Base-by-base conservation (phyloP, 2,113 vertebrate species). In the Todiramphus saurophagus region DNA sequence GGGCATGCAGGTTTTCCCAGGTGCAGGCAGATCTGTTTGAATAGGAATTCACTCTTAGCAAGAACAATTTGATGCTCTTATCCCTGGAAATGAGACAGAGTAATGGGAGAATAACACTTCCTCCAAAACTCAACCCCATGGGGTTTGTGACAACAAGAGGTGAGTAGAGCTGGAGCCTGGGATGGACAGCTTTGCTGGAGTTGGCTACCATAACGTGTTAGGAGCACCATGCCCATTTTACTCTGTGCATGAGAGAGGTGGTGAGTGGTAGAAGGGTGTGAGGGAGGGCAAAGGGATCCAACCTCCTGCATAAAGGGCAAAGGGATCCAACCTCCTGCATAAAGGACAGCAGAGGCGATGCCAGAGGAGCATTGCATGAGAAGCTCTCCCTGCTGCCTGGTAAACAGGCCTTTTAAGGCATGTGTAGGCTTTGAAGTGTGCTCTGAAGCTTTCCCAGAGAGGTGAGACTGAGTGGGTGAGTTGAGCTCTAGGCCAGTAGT, bases 391-490 rank as follows among this genome's bases (percentile, higher is more conserved):
- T 74, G 39, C 64, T 87, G 64, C 53, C 74, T 53, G 68, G 9
- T 39, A 64, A 85, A 60, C 39, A 24, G 75, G n/a, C 77, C 56
- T 94, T 84, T 67, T 77, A 35, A 51, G n/a, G 88, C 63, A 58
- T 16, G 1, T 83, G 83, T 44, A 69, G 55, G 83, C 72, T 94
- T 92, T 86, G 75, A 83, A 70, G 83, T 86, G 72, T 66, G 37
- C 50, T 88, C 63, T 80, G 63, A 79, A 86, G 75, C 55, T 90
- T 89, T 94, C 68, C 53, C 37, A 24, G 50, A 66, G 77, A 79
- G 83, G 77, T 91, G 91, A 94, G 74, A 89, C 64, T 75, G 94
- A 91, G 91, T 91, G 94, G 81, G 87, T 72, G 77, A 85, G 53
- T 35, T 82, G 51, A 96, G 83, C 87, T 62, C 64, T 15, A 30